Evolutionary conservation across 1,140 invertebrate genomes (phyloP).

Genomic region (Lepeophtheirus salmonis): DNA sequence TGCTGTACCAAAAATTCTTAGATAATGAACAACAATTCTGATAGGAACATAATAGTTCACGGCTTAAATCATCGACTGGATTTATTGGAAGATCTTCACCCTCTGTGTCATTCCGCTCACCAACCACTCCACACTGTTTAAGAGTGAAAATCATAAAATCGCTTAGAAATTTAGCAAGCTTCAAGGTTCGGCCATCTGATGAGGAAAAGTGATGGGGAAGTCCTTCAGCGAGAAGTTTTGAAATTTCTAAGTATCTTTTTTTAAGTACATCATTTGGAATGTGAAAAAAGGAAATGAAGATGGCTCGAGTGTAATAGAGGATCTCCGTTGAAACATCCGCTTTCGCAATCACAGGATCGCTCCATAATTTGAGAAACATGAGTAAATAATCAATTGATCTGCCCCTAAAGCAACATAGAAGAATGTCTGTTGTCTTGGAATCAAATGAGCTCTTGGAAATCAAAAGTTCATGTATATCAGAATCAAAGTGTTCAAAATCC

Average conservation of each 20-base stretch:
- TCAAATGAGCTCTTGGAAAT: not conserved
- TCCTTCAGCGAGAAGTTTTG: not conserved
- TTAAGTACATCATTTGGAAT: not conserved
- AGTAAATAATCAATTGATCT: not conserved
- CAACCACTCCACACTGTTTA: not conserved
- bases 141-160: not conserved
- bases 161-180: slow-evolving; percentile 7
- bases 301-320: not conserved
- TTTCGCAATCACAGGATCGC: slow-evolving; percentile 12
- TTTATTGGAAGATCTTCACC: not conserved
- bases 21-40: not conserved
- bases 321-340: not conserved
- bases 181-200: not conserved
- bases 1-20: not conserved
- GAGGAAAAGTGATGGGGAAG: slow-evolving; percentile 7
- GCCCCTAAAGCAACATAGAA: not conserved
- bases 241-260: not conserved
- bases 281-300: slow-evolving; percentile 1
- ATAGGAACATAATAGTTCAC: not conserved
- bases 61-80: not conserved
- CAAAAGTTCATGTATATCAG: not conserved
- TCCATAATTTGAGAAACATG: not conserved
- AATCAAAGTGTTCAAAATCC: not conserved
- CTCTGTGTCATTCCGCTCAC: not conserved
- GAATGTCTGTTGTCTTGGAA: not conserved